Conservation (phyloP, 2,113 vertebrate species). For the Spermophilus dauricus region DNA sequence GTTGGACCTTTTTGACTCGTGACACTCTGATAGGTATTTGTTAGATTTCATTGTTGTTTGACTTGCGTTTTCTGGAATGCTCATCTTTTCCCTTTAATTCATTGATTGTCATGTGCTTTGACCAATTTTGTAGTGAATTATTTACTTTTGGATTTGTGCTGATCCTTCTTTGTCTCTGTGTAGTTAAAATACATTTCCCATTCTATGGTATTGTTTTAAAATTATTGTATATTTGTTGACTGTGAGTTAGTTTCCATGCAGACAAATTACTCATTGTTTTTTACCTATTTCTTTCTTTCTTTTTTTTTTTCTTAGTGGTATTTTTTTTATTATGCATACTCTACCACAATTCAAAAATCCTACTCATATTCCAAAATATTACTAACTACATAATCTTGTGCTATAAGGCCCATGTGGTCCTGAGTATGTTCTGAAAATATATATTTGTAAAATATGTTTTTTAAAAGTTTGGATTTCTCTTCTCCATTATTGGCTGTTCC, state of each 20-base stretch:
- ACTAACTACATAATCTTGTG: too few species aligned
- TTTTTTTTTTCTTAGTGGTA: too few species aligned
- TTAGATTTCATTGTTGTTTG: background rate
- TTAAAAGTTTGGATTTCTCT: background rate
- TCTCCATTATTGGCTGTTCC: background rate
- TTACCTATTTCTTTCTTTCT: background rate
- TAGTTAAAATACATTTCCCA: background rate
- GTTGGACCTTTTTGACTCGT: background rate
- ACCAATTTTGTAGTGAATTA: background rate
- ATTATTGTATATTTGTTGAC: background rate
- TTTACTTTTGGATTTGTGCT: background rate
- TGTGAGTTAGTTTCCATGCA: background rate
- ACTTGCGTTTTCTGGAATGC: background rate
- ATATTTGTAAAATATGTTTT: background rate
- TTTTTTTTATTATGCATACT: too few species aligned
- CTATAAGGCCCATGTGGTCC: too few species aligned
- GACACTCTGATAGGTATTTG: background rate
- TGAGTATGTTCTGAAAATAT: background rate
- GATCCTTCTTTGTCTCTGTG: background rate
- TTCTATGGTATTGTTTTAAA: background rate
- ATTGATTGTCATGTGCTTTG: background rate
- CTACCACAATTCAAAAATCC: too few species aligned
- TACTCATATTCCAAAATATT: too few species aligned
- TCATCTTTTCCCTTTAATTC: background rate
- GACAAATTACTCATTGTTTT: background rate